Evolutionary conservation across 2,888 invertebrate genomes (phyloP).

Genomic region (Megaustenia siamemsis): DNA sequence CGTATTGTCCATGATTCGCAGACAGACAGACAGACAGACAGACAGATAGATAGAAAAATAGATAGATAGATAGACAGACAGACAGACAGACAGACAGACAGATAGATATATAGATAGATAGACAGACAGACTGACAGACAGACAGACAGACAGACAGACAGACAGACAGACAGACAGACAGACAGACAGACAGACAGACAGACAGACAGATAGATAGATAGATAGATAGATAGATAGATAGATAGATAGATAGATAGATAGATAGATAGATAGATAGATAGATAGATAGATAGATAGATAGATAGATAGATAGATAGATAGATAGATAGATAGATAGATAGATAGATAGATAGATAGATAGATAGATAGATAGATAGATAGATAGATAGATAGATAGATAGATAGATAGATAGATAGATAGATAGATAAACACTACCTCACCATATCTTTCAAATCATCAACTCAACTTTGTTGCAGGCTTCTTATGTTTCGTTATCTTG

Average conservation of each 20-base stretch:
- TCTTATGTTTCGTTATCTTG: too few species aligned
- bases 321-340: conserved; percentile 1
- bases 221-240: background rate
- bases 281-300: conserved; percentile 6
- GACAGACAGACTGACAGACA: too few species aligned
- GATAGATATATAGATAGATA: too few species aligned
- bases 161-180: too few species aligned
- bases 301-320: background rate
- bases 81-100: too few species aligned
- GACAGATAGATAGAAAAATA: background rate
- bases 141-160: too few species aligned
- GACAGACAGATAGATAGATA: background rate
- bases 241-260: background rate
- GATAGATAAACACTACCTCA: background rate
- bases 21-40: background rate
- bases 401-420: background rate
- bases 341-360: background rate
- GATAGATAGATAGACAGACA: background rate
- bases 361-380: background rate
- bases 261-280: background rate
- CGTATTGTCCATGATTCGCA: too few species aligned
- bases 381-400: background rate
- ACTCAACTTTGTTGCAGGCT: too few species aligned
- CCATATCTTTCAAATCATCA: background rate
- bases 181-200: too few species aligned